These are phyloP conservation scores for Tiaroga cobitis DNA, from an alignment of 2,797 vertebrate genomes.

Conservation along the genomic window DNA sequence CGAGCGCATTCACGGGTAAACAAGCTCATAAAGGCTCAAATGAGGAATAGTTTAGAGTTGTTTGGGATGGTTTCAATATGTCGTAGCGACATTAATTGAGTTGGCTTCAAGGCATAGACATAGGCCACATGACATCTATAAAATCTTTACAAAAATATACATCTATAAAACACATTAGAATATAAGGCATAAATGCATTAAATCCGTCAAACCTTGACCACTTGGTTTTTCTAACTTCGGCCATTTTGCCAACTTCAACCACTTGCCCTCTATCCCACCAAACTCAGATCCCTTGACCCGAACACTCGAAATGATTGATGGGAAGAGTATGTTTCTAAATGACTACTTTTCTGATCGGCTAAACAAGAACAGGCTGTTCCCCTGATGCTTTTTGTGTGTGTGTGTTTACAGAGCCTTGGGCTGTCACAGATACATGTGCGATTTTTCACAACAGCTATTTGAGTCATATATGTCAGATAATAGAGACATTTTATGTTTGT, in stretches of 20 bases:
- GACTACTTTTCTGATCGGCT: slow-evolving; percentile 1
- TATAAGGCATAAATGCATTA: background rate
- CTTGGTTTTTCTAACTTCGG: background rate
- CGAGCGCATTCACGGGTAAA: background rate
- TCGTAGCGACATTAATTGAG: background rate
- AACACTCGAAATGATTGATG: background rate
- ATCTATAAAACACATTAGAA: background rate
- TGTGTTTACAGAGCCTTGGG: slow-evolving; percentile 21
- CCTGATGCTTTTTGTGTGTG: background rate
- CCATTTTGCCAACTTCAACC: background rate
- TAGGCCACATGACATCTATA: background rate
- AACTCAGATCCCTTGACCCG: background rate
- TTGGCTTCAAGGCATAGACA: slow-evolving; percentile 3
- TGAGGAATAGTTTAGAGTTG: slow-evolving; percentile 11
- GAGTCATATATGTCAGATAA: slow-evolving; percentile 22
- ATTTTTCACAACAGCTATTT: slow-evolving; percentile 7
- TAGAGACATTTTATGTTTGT: slow-evolving; percentile 28
- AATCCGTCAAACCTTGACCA: background rate
- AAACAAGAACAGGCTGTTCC: background rate
- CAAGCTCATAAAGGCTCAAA: slow-evolving; percentile 32
- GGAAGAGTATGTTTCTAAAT: background rate
- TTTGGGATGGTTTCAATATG: slow-evolving; percentile 20
- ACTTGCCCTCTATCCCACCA: background rate
- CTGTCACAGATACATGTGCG: background rate
- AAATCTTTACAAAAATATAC: background rate